Percentiles rank a stretch among this genome's conserved stretches.
phyloP scores from a whole-genome alignment of 2,113 vertebrate genomes.

The Carettochelys insculpta region DNA sequence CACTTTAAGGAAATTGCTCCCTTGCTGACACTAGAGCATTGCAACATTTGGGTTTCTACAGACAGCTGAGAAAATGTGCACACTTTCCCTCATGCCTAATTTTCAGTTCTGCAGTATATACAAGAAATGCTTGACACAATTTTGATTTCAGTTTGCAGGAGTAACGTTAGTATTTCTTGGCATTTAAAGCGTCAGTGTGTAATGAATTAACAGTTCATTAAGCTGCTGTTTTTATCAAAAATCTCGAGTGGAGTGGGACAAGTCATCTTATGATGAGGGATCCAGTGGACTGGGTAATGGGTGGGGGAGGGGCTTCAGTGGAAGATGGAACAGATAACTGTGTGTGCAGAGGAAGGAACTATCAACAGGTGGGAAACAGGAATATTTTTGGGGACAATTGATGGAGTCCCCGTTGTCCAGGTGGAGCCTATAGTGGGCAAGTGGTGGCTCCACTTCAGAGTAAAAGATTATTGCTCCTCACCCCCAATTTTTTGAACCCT shows the following conservation, averaged over 20 bases:
- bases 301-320: not conserved
- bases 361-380: not conserved
- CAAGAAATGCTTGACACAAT: not conserved
- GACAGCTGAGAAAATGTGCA: not conserved
- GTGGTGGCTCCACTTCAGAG: no score
- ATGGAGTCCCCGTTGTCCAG: not conserved
- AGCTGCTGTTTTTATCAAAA: not conserved
- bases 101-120: not conserved
- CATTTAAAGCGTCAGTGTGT: not conserved
- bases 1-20: slow-evolving; percentile 15
- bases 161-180: not conserved
- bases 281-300: not conserved
- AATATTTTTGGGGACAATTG: not conserved
- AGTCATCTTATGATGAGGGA: not conserved
- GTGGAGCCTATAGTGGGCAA: not conserved
- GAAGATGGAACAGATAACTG: not conserved
- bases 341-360: not conserved
- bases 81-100: not conserved
- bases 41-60: not conserved
- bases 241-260: not conserved
- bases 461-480: not conserved
- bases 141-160: not conserved
- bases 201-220: not conserved
- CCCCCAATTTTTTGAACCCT: not conserved
- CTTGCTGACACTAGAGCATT: not conserved